Percentiles rank a stretch among this genome's conserved stretches.
Conservation (phyloP, 2,888 invertebrate species). For the Sicus ferrugineus region DNA sequence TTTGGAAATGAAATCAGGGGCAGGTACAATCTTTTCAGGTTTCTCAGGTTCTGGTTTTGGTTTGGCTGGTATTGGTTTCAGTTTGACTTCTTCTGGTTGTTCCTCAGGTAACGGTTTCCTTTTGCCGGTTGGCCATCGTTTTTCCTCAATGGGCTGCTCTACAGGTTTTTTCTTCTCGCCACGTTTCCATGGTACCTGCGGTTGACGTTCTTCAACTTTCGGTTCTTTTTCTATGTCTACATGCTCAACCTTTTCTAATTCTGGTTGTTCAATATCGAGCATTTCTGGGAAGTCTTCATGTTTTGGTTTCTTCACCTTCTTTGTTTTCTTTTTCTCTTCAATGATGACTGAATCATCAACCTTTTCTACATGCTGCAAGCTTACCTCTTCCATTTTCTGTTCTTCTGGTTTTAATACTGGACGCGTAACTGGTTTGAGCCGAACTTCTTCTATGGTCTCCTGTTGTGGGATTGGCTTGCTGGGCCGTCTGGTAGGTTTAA, state of each 20-base stretch:
- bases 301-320: conserved; percentile 1
- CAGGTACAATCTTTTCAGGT: conserved; percentile 52
- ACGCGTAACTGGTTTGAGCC: conserved; percentile 53
- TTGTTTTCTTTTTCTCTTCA: conserved; percentile 47
- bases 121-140: conserved; percentile 51
- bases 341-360: conserved; percentile 53
- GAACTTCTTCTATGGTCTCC: conserved; percentile 29
- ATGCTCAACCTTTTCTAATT: conserved; percentile 58
- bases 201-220: conserved; percentile 51
- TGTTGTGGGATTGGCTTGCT: conserved; percentile 27
- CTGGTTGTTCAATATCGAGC: conserved; percentile 53
- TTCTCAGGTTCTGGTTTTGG: conserved; percentile 43
- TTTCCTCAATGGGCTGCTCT: neutral
- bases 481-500: conserved; percentile 48
- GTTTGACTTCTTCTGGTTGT: neutral
- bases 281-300: conserved; percentile 58
- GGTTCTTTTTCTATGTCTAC: conserved; percentile 56
- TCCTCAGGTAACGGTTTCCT: conserved; percentile 43
- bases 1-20: conserved; percentile 54
- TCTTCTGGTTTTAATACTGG: conserved; percentile 30
- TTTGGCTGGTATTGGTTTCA: neutral
- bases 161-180: conserved; percentile 54
- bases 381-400: conserved; percentile 50
- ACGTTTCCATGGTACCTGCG: conserved; percentile 49
- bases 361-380: conserved; percentile 56